Evolutionary conservation across 2,113 vertebrate genomes (phyloP), one percentile per base, ranked within the genome.

Genomic region (Epinephelus lanceolatus): DNA sequence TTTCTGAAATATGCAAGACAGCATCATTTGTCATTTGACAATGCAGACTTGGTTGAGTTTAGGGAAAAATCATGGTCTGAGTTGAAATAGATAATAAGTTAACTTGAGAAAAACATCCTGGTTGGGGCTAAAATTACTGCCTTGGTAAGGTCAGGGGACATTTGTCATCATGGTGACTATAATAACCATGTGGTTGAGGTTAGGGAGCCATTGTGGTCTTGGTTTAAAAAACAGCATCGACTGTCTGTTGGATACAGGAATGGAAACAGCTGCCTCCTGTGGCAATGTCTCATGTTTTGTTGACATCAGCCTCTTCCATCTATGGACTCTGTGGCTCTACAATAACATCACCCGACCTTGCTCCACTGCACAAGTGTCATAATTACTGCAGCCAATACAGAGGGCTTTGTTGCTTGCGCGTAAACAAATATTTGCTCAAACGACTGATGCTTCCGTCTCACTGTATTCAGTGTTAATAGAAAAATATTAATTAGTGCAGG

Each of bases 251-350:
- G 42, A 45, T 11, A 45, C 42, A 45, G 9, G 42, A 45, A 45
- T 37, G 11, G 9, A 45, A 45, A 68, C 63, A 47, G 25, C 40
- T 42, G 52, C 33, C 25, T 49, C 18, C 52, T 4, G 25, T 7
- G 49, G 51, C 45, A 45, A 21, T 23, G 56, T 51, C 27, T n/a
- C n/a, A 55, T 68, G 52, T 45, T 68, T 33, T 55, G 76, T n/a
- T 69, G 55, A 70, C 56, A 55, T 21, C 45, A 25, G 12, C 59
- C 70, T 62, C 19, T 18, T 65, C 30, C 27, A 25, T 42, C 49
- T 17, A 23, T 42, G 42, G 30, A 21, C 17, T 62, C 30, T 45
- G 42, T 51, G 49, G 10, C 74, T 76, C 33, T 19, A 19, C 49
- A 42, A 65, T n/a, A 27, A 27, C n/a, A 13, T 66, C 51, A 42